Evolutionary conservation across 2,888 invertebrate species (phyloP).

Genomic region (Homarus gammarus): DNA sequence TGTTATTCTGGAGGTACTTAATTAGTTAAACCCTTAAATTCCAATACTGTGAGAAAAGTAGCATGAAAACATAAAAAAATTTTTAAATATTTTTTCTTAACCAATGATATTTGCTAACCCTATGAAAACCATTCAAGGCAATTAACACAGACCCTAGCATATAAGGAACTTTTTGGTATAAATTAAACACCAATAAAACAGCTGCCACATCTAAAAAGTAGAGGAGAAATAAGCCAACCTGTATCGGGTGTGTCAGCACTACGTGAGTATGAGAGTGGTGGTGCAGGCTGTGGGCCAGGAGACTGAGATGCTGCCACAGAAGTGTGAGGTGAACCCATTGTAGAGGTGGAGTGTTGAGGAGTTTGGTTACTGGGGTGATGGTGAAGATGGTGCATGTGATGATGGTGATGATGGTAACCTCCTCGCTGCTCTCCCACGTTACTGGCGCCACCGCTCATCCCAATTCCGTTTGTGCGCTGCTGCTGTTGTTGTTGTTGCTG

Average conservation of each 20-base stretch:
- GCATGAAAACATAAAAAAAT: too few relatives aligned
- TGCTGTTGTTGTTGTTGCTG: constrained; percentile 13
- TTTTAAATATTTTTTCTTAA: too few relatives aligned
- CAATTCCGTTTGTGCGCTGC: not conserved
- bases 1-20: too few relatives aligned
- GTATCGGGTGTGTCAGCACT: constrained; percentile 66
- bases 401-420: constrained; percentile 42
- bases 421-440: constrained; percentile 34
- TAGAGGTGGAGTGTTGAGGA: constrained; percentile 28
- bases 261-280: constrained; percentile 51
- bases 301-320: constrained; percentile 39
- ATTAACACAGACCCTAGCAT: too few relatives aligned
- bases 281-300: constrained; percentile 34
- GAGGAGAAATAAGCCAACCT: constrained; percentile 4
- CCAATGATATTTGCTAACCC: too few relatives aligned
- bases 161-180: too few relatives aligned
- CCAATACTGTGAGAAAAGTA: too few relatives aligned
- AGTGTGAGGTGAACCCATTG: constrained; percentile 24
- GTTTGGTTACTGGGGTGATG: constrained; percentile 33
- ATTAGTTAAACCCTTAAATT: too few relatives aligned
- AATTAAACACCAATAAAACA: too few relatives aligned
- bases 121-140: too few relatives aligned
- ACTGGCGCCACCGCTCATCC: constrained; percentile 17
- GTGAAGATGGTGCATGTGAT: constrained; percentile 41
- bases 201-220: too few relatives aligned